phyloP scores from a whole-genome alignment of 2,113 vertebrate species.

The Carassius gibelio region DNA sequence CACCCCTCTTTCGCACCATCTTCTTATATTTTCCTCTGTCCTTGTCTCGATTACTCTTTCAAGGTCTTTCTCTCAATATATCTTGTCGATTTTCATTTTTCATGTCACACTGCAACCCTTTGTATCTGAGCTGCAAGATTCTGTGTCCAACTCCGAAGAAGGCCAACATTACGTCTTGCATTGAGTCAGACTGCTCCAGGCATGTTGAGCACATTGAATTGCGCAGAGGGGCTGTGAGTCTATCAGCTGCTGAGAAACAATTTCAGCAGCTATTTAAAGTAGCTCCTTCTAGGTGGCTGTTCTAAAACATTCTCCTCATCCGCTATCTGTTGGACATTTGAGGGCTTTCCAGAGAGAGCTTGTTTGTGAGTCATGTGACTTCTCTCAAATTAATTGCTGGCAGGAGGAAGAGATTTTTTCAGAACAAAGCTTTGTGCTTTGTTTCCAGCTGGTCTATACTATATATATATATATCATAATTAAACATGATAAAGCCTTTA shows the following conservation, averaged over 20 bases:
- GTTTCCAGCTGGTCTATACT: neutral
- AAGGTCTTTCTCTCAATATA: neutral
- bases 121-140: slow-evolving; percentile 5
- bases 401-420: neutral
- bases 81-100: slow-evolving; percentile 4
- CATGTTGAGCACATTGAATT: slow-evolving; percentile 10
- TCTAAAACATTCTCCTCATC: slow-evolving; percentile 21
- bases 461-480: neutral
- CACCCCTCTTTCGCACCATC: neutral
- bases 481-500: neutral
- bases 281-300: neutral
- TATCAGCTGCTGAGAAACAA: slow-evolving; percentile 12
- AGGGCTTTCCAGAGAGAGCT: slow-evolving; percentile 2
- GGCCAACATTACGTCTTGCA: neutral
- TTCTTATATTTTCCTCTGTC: neutral
- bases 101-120: slow-evolving; percentile 10
- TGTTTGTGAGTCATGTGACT: slow-evolving; percentile 9
- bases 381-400: slow-evolving; percentile 9
- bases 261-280: slow-evolving; percentile 21
- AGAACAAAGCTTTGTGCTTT: neutral
- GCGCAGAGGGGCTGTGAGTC: neutral
- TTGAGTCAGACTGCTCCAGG: neutral
- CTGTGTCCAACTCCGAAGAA: neutral
- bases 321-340: slow-evolving; percentile 21
- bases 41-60: neutral